Conservation (phyloP, 2,888 invertebrate genomes). For the Fissipunctia ypsillon region DNA sequence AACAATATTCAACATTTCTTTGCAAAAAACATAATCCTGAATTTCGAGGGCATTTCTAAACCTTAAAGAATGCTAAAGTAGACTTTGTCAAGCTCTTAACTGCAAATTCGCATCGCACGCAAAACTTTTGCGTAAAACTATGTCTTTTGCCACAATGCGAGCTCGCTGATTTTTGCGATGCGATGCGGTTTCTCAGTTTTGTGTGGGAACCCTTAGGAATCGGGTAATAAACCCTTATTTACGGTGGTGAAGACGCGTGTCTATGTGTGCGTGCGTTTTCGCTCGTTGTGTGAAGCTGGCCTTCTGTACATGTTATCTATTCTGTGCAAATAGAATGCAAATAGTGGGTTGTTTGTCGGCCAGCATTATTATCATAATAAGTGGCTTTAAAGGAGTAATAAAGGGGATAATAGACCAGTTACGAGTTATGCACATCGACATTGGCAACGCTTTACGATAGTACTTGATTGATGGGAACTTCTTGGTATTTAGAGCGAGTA, state of each 20-base stretch:
- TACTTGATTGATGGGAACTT: slow-evolving; percentile 42
- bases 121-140: no score
- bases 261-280: background rate
- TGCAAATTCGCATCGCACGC: no score
- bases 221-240: no score
- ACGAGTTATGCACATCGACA: slow-evolving; percentile 20
- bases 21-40: background rate
- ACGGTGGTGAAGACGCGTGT: no score
- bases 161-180: no score
- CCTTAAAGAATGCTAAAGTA: background rate
- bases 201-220: no score
- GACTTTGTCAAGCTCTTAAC: background rate
- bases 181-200: no score
- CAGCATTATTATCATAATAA: slow-evolving; percentile 56
- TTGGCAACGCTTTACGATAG: slow-evolving; percentile 40
- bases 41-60: background rate
- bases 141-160: no score
- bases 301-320: slow-evolving; percentile 3
- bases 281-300: background rate
- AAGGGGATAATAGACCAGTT: slow-evolving; percentile 35
- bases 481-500: slow-evolving; percentile 31
- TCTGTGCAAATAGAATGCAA: slow-evolving; percentile 30
- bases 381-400: slow-evolving; percentile 47
- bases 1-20: background rate
- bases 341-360: slow-evolving; percentile 30